Conservation (phyloP, 2,797 vertebrate species). For the Silurus aristotelis region DNA sequence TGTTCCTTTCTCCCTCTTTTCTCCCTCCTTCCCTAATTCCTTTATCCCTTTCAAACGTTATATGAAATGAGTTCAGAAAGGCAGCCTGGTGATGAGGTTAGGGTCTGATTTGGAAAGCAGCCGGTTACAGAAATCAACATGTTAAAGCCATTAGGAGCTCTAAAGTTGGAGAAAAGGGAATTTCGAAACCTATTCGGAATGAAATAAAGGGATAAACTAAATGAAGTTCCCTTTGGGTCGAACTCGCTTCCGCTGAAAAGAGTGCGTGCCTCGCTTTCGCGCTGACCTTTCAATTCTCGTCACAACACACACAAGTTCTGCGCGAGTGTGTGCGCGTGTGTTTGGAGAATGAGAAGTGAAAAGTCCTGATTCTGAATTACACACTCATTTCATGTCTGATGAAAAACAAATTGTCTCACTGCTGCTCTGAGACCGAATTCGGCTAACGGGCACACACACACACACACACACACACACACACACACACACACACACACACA, state of each 20-base stretch:
- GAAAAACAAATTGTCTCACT: conserved; percentile 37
- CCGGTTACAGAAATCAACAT: not conserved
- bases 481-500: conserved; percentile 24
- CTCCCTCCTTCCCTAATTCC: not conserved
- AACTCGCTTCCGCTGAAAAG: conserved; percentile 8
- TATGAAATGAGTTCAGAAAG: not conserved
- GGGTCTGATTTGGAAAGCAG: conserved; percentile 11
- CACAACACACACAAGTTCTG: not conserved
- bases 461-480: conserved; percentile 38
- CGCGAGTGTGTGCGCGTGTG: not conserved
- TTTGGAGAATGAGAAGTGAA: conserved; percentile 25
- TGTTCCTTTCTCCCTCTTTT: no score
- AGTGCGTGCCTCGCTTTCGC: not conserved
- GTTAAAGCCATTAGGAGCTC: not conserved
- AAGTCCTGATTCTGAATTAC: conserved; percentile 32
- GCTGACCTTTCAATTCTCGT: not conserved
- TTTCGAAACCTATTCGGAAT: conserved; percentile 1
- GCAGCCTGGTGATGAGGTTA: not conserved
- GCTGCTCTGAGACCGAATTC: conserved; percentile 17
- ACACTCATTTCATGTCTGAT: conserved; percentile 38
- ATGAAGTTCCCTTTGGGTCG: not conserved
- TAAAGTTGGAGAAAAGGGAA: not conserved
- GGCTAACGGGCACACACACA: conserved; percentile 36
- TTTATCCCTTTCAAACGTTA: not conserved
- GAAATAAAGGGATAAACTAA: conserved; percentile 18